Base-by-base conservation (phyloP, 1,140 invertebrate genomes). In the Platyura marginata region DNA sequence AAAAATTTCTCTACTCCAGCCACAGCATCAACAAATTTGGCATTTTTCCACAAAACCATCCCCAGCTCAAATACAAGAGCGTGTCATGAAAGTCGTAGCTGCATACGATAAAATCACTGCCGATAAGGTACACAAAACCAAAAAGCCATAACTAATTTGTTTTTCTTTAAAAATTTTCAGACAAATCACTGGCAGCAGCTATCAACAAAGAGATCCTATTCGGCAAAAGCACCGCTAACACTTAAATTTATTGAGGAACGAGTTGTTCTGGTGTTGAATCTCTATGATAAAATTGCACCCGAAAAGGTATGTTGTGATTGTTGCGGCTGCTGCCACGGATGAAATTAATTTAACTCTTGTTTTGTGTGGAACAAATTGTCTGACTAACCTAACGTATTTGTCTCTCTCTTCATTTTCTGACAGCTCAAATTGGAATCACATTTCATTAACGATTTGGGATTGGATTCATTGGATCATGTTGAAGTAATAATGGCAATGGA, bases 401-500 rank as follows among this genome's bases (percentile, higher is more conserved):
- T n/a, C n/a, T n/a, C n/a, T n/a, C n/a, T n/a, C n/a, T 53, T 61
- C 63, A 51, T 53, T 48, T 71, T 76, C 48, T 66, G n/a, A n/a
- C n/a, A 97, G 90, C 63, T 98, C 6, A 77, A 72, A 19, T 51
- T 92, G 42, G 83, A 96, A 3, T 86, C 90, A 11, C 90, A 98
- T 67, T 98, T 99, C 59, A 88, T 93, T 47, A 92, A 92, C 61
- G 95, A 99, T 62, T 66, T 98, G 48, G 95, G 94, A 32, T 67
- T 98, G 45, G 95, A 98, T 61, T 97, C 92, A 5, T 65, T 99
- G 47, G 95, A 99, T 67, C 93, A 97, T 66, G 93, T 99, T 21
- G 95, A 99, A 71, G 79, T 99, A 34, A 94, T 98, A 44, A 98
- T 98, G 91, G 91, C 92, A 2, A 92, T 99, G 70, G 95, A 98